Base-by-base conservation (phyloP, 1,140 invertebrate species). In the Sycophaga agraensis region DNA sequence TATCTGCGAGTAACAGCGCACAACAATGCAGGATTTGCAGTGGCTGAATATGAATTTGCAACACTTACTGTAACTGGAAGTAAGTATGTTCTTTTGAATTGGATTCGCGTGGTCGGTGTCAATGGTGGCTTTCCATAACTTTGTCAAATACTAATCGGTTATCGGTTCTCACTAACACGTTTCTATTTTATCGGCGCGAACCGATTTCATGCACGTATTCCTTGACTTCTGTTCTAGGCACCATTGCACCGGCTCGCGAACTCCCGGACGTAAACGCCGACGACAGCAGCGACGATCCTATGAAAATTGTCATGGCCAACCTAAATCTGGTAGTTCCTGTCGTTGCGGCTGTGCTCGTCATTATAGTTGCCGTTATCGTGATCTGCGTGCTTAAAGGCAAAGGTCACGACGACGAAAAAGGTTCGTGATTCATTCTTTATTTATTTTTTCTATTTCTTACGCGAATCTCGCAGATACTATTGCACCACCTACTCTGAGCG, bases 271-370 rank as follows among this genome's bases (percentile, higher is more conserved):
- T 88, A 68, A 87, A 87, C 69, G 75, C 75, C 67, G 75, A 74
- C 67, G 73, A 72, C 58, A 78, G 77, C 68, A 84, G 86, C 68
- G 90, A 92, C 78, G 89, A 91, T 79, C 90, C 89, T 65, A 84
- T 92, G 81, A 88, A 88, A 84, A 87, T 91, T 71, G 86, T 93
- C 71, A 85, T 92, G 74, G 87, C 90, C 66, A 94, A 96, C 80
- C 85, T 95, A 69, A 94, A 96, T 84, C 87, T 97, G 71, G 91
- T 96, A 81, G 91, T 97, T 67, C 94, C 95, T n/a, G 90, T 96
- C 66, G 90, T 92, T 70, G 92, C 92, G 60, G 92, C 93, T 63
- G 84, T 94, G 60, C 86, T 96, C 69, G 89, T 96, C 80, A 92
- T 96, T 80, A 92, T 96, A 73, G 88, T 94, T 78, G 91, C 92